Conservation (phyloP, 2,888 invertebrate genomes). For the Tenthredo scrophulariae region DNA sequence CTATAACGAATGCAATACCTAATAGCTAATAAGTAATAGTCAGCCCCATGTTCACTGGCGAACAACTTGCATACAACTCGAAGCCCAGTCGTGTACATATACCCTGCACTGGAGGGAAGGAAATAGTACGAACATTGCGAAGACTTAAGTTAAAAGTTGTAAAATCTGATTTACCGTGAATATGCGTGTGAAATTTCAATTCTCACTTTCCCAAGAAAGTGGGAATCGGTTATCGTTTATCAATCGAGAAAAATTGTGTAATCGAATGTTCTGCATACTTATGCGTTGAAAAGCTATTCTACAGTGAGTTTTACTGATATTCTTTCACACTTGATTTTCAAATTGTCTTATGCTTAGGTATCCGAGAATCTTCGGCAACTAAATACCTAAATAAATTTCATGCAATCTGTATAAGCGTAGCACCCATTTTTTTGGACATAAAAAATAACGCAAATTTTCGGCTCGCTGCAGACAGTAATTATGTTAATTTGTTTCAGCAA, state of each 20-base stretch:
- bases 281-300: background rate
- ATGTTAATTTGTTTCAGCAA: slow-evolving; percentile 60
- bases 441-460: background rate
- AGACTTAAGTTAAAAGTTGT: background rate
- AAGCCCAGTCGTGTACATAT: background rate
- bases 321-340: background rate
- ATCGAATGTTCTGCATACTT: background rate
- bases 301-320: background rate
- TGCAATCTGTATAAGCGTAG: background rate
- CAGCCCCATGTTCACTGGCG: background rate
- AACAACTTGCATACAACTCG: slow-evolving; percentile 1
- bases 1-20: slow-evolving; percentile 48
- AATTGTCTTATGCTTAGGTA: too few species aligned
- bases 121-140: background rate
- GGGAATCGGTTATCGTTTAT: background rate
- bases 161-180: background rate
- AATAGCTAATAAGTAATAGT: slow-evolving; percentile 42
- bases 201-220: background rate
- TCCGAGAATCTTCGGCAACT: too few species aligned
- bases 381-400: too few species aligned
- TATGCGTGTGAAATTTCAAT: background rate
- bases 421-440: background rate
- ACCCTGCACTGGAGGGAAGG: background rate
- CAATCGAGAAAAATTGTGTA: background rate
- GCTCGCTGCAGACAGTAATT: background rate